A percentile compares a stretch with the other conserved stretches of the same genome.
phyloP scores from a whole-genome alignment of 1,140 invertebrate genomes.

The Nylanderia fulva region DNA sequence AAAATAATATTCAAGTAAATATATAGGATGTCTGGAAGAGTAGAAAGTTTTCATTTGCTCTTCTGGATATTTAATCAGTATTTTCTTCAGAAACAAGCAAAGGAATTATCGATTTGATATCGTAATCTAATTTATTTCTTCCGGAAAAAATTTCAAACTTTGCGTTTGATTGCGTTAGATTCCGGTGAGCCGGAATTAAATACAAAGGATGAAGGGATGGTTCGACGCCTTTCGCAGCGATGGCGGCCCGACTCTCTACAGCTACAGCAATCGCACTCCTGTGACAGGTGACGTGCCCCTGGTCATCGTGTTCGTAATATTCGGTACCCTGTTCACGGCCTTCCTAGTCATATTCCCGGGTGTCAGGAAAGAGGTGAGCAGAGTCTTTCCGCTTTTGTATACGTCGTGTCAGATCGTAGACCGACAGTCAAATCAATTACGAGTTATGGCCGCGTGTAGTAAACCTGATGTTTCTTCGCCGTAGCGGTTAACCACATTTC shows the following conservation, averaged over 20 bases:
- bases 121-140: background rate
- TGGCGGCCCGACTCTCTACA: slow-evolving; percentile 97
- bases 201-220: slow-evolving; percentile 93
- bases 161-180: background rate
- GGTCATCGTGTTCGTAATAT: slow-evolving; percentile 94
- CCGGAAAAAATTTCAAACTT: background rate
- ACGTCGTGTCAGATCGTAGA: slow-evolving; percentile 14
- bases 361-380: slow-evolving; percentile 95
- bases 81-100: background rate
- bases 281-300: slow-evolving; percentile 96
- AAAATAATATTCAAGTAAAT: background rate
- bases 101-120: background rate
- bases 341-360: slow-evolving; percentile 98
- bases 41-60: no score
- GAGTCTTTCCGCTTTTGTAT: slow-evolving; percentile 17
- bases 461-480: slow-evolving; percentile 78
- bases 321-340: slow-evolving; percentile 95
- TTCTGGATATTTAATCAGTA: no score
- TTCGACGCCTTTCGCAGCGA: slow-evolving; percentile 97
- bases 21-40: background rate
- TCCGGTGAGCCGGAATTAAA: slow-evolving; percentile 53
- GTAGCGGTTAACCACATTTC: slow-evolving; percentile 96
- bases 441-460: background rate
- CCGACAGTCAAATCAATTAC: background rate
- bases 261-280: slow-evolving; percentile 95